A percentile compares a stretch with the other conserved stretches of the same genome.
Conservation (phyloP, 2,888 invertebrate genomes). For the Polyommatus iphigenia region DNA sequence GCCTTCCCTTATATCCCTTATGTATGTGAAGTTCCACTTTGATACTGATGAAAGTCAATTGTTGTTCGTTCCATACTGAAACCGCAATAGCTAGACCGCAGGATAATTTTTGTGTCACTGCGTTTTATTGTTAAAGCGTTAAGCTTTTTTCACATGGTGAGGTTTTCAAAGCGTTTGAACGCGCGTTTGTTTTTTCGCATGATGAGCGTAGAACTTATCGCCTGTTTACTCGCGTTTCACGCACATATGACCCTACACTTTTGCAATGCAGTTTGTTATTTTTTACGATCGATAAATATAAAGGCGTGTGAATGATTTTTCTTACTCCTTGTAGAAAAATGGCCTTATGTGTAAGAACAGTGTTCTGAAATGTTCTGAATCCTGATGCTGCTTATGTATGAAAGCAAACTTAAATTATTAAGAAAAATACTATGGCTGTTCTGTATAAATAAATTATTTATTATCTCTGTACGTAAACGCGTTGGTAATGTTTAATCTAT, state of each 20-base stretch:
- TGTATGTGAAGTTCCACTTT: neutral
- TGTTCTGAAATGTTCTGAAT: conserved; percentile 3
- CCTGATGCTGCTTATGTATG: neutral
- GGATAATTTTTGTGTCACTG: neutral
- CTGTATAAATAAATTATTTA: neutral
- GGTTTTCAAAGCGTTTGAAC: neutral
- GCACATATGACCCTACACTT: neutral
- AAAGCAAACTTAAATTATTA: neutral
- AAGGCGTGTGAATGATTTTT: neutral
- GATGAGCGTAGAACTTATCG: neutral
- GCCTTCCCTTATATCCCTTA: too few species aligned
- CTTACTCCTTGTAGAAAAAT: neutral
- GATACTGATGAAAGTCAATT: neutral
- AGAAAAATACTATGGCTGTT: neutral
- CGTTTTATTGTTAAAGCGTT: neutral
- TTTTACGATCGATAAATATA: neutral
- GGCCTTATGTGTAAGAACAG: neutral
- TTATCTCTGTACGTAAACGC: neutral
- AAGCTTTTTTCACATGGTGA: neutral
- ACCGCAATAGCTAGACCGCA: conserved; percentile 4
- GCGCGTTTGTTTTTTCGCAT: conserved; percentile 7
- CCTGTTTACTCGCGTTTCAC: neutral
- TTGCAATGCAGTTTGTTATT: neutral
- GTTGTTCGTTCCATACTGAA: neutral
- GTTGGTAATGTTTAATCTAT: neutral